Conservation (phyloP, 2,113 vertebrate genomes). For the Galeopterus variegatus region DNA sequence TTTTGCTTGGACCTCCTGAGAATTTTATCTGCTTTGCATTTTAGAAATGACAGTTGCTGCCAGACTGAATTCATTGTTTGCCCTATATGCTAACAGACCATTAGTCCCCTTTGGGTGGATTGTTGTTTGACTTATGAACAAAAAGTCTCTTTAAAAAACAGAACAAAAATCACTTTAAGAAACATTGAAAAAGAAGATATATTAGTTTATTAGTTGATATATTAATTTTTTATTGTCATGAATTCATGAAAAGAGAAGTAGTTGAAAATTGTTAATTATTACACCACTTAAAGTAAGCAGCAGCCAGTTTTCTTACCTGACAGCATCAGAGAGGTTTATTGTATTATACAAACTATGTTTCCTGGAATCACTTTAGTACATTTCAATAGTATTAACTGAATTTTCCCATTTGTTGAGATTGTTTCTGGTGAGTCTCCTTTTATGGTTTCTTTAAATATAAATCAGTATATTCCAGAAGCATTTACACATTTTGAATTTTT, state of each 20-base stretch:
- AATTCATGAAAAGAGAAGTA: conserved; percentile 64
- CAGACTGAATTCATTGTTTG: conserved; percentile 83
- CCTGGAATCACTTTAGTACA: conserved; percentile 80
- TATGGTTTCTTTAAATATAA: conserved; percentile 68
- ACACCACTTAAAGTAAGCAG: conserved; percentile 66
- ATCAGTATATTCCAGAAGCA: conserved; percentile 78
- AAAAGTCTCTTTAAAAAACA: conserved; percentile 73
- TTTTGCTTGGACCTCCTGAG: conserved; percentile 85
- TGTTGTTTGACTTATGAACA: conserved; percentile 79
- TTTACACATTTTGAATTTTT: conserved; percentile 80
- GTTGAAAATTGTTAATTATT: conserved; percentile 74
- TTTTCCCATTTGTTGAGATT: conserved; percentile 63
- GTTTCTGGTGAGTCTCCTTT: conserved; percentile 71
- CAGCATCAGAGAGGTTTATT: conserved; percentile 59
- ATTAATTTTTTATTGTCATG: conserved; percentile 86
- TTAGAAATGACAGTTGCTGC: conserved; percentile 72
- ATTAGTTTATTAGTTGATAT: conserved; percentile 86
- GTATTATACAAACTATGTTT: conserved; percentile 31
- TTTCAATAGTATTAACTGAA: conserved; percentile 57
- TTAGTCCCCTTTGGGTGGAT: conserved; percentile 78
- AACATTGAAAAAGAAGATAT: conserved; percentile 85
- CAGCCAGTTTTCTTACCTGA: conserved; percentile 76
- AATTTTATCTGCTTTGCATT: conserved; percentile 82
- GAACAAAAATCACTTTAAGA: conserved; percentile 80
- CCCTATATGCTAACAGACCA: conserved; percentile 81